A percentile compares a stretch with the other conserved stretches of the same genome.
phyloP scores from a whole-genome alignment of 2,888 invertebrate species.

The Rugalucina vietnamica region DNA sequence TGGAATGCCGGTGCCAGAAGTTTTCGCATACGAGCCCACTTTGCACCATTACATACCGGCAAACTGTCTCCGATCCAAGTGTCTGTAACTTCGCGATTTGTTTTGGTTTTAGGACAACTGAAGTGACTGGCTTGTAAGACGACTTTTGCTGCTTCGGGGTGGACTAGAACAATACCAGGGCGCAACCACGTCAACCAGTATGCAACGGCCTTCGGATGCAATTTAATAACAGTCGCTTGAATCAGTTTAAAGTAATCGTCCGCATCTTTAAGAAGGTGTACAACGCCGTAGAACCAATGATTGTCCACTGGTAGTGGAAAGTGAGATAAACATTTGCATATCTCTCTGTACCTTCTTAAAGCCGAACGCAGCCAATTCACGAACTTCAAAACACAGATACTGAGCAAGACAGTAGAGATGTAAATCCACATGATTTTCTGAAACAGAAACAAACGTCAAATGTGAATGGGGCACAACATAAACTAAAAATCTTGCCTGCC shows the following conservation, averaged over 20 bases:
- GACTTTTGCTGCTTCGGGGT: not conserved
- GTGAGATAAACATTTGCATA: not conserved
- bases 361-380: not conserved
- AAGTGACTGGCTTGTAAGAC: not conserved
- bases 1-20: too few relatives aligned
- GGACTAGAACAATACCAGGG: not conserved
- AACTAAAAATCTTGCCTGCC: too few relatives aligned
- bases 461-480: too few relatives aligned
- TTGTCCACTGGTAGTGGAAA: not conserved
- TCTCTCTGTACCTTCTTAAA: not conserved
- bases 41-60: too few relatives aligned
- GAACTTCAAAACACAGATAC: not conserved
- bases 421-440: not conserved
- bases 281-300: not conserved
- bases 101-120: too few relatives aligned
- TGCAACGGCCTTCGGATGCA: not conserved
- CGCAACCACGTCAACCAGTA: not conserved
- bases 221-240: not conserved
- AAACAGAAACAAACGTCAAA: not conserved
- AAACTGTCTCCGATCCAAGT: too few relatives aligned
- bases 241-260: not conserved
- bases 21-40: too few relatives aligned
- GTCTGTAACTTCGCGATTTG: too few relatives aligned
- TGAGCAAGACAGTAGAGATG: not conserved
- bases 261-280: not conserved